Evolutionary conservation across 2,113 vertebrate species (phyloP), one percentile per base, ranked within the genome.

Genomic region (Megatriorchis doriae): DNA sequence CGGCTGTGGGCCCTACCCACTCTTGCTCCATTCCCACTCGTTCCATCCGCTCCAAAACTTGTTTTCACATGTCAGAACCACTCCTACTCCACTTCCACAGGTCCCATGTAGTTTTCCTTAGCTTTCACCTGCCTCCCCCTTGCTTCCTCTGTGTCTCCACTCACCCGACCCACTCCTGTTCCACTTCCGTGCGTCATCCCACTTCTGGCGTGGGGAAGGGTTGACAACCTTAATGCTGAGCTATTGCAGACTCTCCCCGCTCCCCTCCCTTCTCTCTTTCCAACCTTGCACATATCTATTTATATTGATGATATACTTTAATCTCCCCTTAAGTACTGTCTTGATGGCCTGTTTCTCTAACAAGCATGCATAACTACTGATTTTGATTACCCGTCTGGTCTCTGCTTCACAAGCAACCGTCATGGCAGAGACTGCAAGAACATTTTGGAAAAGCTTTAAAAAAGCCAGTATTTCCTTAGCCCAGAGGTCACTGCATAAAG

Each of bases 51-150:
- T 93, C 67, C 89, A 83, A 75, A 68, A 88, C 93, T 94, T 74
- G 31, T 96, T 96, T 88, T 90, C 97, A 81, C 89, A 91, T 88
- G 96, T 94, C 97, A 97, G 67, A 96, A n/a, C 38, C 89, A 79
- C 94, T 91, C 96, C 96, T 73, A 95, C 97, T 95, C 62, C 23
- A 62, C 63, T 91, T 95, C 94, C 67, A 45, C 78, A 93, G 84
- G 89, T 95, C 81, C 78, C 81, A 77, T 78, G 3, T 67, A 90
- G 62, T 58, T 89, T 92, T 90, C 67, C 81, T 93, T 77, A 82
- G 45, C 48, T 94, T 95, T 73, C 73, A 95, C 91, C 74, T 96
- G 91, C 89, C 91, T 90, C 81, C 58, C 45, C 16, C 66, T 94
- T 72, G 62, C 74, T 96, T 96, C 84, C 91, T 90, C 66, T 95